A percentile compares a stretch with the other conserved stretches of the same genome.
These are phyloP conservation scores for Ceratina calcarata DNA, from an alignment of 1,140 invertebrate species.

Conservation along the genomic window DNA sequence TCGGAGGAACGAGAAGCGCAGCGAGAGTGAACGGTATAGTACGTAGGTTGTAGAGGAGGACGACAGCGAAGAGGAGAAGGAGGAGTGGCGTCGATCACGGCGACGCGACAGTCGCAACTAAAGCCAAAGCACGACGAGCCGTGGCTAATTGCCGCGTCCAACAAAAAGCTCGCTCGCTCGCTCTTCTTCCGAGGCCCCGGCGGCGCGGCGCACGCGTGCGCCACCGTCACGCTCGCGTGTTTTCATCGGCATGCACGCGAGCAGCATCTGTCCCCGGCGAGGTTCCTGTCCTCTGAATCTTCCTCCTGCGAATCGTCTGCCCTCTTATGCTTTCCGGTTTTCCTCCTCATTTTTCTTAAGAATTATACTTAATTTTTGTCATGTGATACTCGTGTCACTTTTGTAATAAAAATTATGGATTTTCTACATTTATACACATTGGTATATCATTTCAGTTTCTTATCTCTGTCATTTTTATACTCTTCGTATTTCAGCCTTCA, in stretches of 20 bases:
- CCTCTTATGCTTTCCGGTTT: background rate
- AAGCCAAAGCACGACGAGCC: slow-evolving; percentile 52
- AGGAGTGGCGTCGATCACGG: slow-evolving; percentile 29
- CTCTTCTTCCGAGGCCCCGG: slow-evolving; percentile 1
- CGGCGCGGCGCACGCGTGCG: slow-evolving; percentile 22
- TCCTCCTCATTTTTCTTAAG: background rate
- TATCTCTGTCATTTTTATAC: slow-evolving; percentile 12
- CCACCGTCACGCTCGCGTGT: slow-evolving; percentile 27
- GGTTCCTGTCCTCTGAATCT: background rate
- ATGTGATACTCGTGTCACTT: no score
- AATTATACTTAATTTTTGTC: background rate
- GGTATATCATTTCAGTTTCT: background rate
- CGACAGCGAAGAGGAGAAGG: background rate
- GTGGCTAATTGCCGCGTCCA: slow-evolving; percentile 53
- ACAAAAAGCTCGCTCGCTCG: slow-evolving; percentile 48
- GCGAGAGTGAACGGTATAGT: no score
- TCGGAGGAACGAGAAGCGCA: background rate
- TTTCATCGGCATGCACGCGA: slow-evolving; percentile 48
- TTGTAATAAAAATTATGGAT: no score
- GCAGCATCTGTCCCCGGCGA: slow-evolving; percentile 29
- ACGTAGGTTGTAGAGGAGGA: no score
- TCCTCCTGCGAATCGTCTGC: background rate
- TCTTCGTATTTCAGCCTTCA: background rate
- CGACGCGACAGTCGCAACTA: slow-evolving; percentile 46
- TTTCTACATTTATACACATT: no score